A percentile compares a stretch with the other conserved stretches of the same genome.
Conservation (phyloP, 2,797 vertebrate species). For the Galaxias olidus region DNA sequence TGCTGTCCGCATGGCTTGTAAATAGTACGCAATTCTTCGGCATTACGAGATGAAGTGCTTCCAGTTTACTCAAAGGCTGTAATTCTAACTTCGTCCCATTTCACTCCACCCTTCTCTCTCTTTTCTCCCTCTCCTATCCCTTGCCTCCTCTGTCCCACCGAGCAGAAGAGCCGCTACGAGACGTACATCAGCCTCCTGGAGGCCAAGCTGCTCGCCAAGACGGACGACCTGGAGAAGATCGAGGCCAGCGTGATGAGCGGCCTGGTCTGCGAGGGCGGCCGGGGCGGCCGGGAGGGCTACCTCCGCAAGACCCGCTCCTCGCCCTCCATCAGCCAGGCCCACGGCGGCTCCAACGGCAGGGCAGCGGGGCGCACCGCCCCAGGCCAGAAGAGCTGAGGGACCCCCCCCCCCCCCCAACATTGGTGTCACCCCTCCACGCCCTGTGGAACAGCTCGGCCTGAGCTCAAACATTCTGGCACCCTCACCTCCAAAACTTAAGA, state of each 20-base stretch:
- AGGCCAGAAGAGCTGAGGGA: conserved; percentile 58
- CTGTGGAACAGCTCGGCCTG: background rate
- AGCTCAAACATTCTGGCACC: background rate
- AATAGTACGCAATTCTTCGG: too few relatives aligned
- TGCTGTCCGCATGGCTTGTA: background rate
- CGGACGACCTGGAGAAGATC: conserved; percentile 93
- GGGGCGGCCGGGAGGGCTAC: conserved; percentile 78
- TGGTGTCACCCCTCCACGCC: conserved; percentile 9
- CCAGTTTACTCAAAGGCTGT: background rate
- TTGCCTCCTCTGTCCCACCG: conserved; percentile 21
- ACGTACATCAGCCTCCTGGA: conserved; percentile 90
- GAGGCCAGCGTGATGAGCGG: conserved; percentile 84
- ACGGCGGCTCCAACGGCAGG: conserved; percentile 76
- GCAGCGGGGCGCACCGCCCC: conserved; percentile 29
- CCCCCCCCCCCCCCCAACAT: conserved; percentile 18
- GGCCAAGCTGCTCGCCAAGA: conserved; percentile 86
- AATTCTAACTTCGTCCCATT: background rate
- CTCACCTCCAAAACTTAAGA: too few relatives aligned
- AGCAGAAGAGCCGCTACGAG: conserved; percentile 94
- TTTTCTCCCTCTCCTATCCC: conserved; percentile 2
- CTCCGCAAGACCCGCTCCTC: conserved; percentile 94
- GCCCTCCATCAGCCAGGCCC: conserved; percentile 89
- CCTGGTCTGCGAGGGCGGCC: conserved; percentile 50
- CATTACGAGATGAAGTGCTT: background rate
- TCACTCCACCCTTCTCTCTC: background rate